Percentiles rank a stretch among this genome's conserved stretches.
phyloP scores from a whole-genome alignment of 1,140 invertebrate genomes.

The Macrobrachium rosenbergii region DNA sequence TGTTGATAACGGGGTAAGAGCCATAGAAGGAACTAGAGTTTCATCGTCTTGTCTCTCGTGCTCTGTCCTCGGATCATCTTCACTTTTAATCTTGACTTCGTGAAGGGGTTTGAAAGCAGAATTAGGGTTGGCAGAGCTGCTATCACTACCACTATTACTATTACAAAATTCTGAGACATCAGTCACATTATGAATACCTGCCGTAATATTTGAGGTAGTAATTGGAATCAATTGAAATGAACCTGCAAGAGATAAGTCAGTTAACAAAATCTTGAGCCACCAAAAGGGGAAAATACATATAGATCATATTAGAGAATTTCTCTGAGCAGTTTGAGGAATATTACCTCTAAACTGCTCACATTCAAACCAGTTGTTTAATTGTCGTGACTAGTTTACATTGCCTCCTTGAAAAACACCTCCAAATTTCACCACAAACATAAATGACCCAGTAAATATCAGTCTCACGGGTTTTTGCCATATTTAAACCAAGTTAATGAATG shows the following conservation, averaged over 20 bases:
- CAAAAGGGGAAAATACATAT: no score
- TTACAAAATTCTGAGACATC: neutral
- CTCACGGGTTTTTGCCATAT: no score
- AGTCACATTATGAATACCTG: neutral
- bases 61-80: slow-evolving; percentile 31
- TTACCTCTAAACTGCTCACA: no score
- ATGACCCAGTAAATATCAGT: no score
- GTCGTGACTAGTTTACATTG: no score
- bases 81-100: slow-evolving; percentile 29
- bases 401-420: no score
- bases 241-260: slow-evolving; percentile 17
- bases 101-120: slow-evolving; percentile 44
- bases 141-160: slow-evolving; percentile 17
- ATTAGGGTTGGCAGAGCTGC: neutral
- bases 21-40: slow-evolving; percentile 44
- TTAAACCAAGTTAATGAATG: no score
- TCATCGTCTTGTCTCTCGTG: slow-evolving; percentile 26
- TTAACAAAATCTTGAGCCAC: no score
- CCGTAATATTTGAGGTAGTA: neutral
- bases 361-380: no score
- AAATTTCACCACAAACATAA: no score
- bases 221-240: slow-evolving; percentile 59
- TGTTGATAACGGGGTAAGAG: slow-evolving; percentile 48
- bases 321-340: no score
- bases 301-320: no score